Evolutionary conservation across 1,140 invertebrate genomes (phyloP).

Genomic region (Aleiodes sp.): DNA sequence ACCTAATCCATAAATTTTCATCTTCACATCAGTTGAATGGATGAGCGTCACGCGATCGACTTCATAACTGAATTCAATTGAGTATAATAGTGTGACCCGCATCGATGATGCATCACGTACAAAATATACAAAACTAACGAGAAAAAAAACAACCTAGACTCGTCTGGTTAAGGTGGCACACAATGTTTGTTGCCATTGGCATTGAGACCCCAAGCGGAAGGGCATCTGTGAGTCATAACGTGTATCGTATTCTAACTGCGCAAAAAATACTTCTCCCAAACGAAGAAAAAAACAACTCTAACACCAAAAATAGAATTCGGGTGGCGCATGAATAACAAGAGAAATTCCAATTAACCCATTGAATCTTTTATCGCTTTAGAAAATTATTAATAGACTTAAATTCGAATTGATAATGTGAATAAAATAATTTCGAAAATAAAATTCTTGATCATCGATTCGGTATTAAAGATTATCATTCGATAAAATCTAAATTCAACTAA

Average conservation of each 20-base stretch:
- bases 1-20: not conserved
- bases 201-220: conserved; percentile 41
- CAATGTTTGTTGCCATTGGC: conserved; percentile 14
- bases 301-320: not conserved
- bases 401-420: no score
- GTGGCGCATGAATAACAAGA: not conserved
- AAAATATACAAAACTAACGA: not conserved
- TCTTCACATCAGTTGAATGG: not conserved
- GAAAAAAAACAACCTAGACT: not conserved
- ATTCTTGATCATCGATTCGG: no score
- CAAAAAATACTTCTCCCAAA: conserved; percentile 22
- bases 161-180: conserved; percentile 6
- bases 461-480: no score
- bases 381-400: no score
- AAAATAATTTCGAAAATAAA: no score
- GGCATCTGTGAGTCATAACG: conserved; percentile 39
- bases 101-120: conserved; percentile 15
- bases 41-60: conserved; percentile 10
- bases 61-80: not conserved
- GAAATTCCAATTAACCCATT: no score
- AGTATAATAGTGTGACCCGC: not conserved
- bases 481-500: no score
- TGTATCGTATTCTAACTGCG: conserved; percentile 31
- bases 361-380: no score
- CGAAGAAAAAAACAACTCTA: not conserved